Percentiles rank a stretch among this genome's conserved stretches.
Evolutionary conservation across 2,888 invertebrate genomes (phyloP).

Genomic region (Galerucella calmariensis): DNA sequence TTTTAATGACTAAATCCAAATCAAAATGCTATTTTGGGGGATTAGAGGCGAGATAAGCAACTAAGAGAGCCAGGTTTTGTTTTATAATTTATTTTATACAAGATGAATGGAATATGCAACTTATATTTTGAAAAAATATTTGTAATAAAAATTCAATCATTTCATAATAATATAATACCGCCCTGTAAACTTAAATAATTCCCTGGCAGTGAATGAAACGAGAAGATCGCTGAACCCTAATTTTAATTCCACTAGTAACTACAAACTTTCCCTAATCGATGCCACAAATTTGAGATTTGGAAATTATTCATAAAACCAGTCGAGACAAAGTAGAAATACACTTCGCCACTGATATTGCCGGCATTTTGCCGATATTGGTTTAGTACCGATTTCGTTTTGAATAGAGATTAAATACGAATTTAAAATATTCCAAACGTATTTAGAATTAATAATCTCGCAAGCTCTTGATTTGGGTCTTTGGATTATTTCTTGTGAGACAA

Average conservation of each 20-base stretch:
- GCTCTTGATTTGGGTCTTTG: slow-evolving; percentile 39
- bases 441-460: slow-evolving; percentile 47
- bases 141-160: no score
- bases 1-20: slow-evolving; percentile 59
- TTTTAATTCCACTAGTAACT: slow-evolving; percentile 18
- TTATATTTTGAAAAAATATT: no score
- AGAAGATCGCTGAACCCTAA: slow-evolving; percentile 6
- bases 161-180: background rate
- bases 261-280: slow-evolving; percentile 17
- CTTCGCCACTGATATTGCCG: slow-evolving; percentile 10
- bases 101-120: no score
- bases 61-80: slow-evolving; percentile 13
- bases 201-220: background rate
- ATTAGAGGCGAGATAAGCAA: slow-evolving; percentile 39
- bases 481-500: slow-evolving; percentile 33
- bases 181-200: background rate
- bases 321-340: slow-evolving; percentile 24
- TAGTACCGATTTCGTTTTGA: slow-evolving; percentile 42
- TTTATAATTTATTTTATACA: slow-evolving; percentile 1
- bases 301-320: slow-evolving; percentile 34
- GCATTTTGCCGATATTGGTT: slow-evolving; percentile 33
- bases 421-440: slow-evolving; percentile 49
- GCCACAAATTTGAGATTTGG: slow-evolving; percentile 17
- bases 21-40: slow-evolving; percentile 55
- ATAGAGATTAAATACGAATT: slow-evolving; percentile 49